phyloP scores from a whole-genome alignment of 2,888 invertebrate genomes.

The Aphrophora alni region DNA sequence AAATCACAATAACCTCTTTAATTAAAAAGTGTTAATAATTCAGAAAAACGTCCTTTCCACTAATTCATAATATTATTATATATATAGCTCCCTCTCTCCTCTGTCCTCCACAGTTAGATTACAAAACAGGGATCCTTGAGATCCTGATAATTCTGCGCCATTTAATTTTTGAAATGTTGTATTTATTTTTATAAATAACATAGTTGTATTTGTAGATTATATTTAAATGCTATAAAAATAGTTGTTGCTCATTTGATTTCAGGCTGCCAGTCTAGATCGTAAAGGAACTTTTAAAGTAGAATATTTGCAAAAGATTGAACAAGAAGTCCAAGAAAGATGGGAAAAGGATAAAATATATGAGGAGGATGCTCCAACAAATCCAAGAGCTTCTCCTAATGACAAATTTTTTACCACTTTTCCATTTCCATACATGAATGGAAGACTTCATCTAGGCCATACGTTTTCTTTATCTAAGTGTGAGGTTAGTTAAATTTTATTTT shows the following conservation, averaged over 20 bases:
- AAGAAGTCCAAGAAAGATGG: conserved; percentile 86
- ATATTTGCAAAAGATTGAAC: conserved; percentile 89
- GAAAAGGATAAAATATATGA: conserved; percentile 80
- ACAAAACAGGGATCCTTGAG: no score
- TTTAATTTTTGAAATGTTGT: no score
- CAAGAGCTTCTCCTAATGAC: conserved; percentile 66
- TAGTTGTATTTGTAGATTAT: no score
- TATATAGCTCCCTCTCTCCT: no score
- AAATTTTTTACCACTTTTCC: conserved; percentile 97
- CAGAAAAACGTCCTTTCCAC: no score
- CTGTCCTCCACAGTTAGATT: no score
- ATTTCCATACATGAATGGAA: conserved; percentile 99
- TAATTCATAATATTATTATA: no score
- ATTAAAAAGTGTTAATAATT: no score
- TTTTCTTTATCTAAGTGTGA: conserved; percentile 98
- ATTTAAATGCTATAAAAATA: no score
- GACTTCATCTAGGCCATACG: conserved; percentile 96
- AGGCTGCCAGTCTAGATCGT: conserved; percentile 60
- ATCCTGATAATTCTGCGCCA: no score
- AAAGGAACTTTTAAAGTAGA: conserved; percentile 98
- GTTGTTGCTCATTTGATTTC: neutral
- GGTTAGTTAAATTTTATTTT: conserved; percentile 60
- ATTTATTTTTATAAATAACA: no score
- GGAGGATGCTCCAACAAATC: conserved; percentile 72
- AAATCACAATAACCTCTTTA: no score